Percentiles rank a stretch among this genome's conserved stretches.
Conservation (phyloP, 2,888 invertebrate genomes). For the Drosophila kanekoi region DNA sequence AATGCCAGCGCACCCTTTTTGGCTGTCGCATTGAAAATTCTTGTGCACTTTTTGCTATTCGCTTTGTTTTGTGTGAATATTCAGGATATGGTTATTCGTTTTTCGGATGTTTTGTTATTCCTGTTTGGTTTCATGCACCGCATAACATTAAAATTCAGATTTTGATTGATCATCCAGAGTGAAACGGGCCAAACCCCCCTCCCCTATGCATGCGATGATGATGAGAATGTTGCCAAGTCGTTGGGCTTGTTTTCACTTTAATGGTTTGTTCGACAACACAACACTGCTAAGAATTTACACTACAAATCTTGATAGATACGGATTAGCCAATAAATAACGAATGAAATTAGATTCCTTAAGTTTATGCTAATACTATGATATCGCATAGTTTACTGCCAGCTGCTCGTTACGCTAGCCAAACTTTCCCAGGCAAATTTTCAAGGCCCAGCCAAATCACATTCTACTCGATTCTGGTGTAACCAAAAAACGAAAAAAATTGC, state of each 20-base stretch:
- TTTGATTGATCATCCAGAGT: slow-evolving; percentile 74
- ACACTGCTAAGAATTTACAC: slow-evolving; percentile 33
- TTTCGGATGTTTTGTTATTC: slow-evolving; percentile 51
- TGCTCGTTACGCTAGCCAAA: slow-evolving; percentile 60
- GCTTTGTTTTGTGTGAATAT: slow-evolving; percentile 26
- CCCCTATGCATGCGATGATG: neutral
- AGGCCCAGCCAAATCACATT: slow-evolving; percentile 14
- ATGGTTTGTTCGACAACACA: slow-evolving; percentile 42
- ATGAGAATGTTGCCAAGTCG: slow-evolving; percentile 21
- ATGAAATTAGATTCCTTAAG: slow-evolving; percentile 8
- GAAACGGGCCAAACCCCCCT: slow-evolving; percentile 16
- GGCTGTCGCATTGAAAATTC: slow-evolving; percentile 60
- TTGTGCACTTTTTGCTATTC: slow-evolving; percentile 57
- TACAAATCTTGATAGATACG: slow-evolving; percentile 18
- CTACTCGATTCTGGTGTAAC: neutral
- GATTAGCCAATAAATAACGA: slow-evolving; percentile 27
- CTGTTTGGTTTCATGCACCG: slow-evolving; percentile 72
- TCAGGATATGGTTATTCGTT: slow-evolving; percentile 67
- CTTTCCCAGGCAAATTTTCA: slow-evolving; percentile 65
- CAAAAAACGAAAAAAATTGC: neutral
- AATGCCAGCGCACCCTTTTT: slow-evolving; percentile 69
- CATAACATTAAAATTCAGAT: slow-evolving; percentile 79
- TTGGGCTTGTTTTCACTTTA: slow-evolving; percentile 19
- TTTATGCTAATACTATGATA: slow-evolving; percentile 30
- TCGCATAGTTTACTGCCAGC: neutral